Percentiles rank a stretch among this genome's conserved stretches.
These are phyloP conservation scores for Nylanderia fulva DNA, from an alignment of 1,140 invertebrate species.

Conservation along the genomic window DNA sequence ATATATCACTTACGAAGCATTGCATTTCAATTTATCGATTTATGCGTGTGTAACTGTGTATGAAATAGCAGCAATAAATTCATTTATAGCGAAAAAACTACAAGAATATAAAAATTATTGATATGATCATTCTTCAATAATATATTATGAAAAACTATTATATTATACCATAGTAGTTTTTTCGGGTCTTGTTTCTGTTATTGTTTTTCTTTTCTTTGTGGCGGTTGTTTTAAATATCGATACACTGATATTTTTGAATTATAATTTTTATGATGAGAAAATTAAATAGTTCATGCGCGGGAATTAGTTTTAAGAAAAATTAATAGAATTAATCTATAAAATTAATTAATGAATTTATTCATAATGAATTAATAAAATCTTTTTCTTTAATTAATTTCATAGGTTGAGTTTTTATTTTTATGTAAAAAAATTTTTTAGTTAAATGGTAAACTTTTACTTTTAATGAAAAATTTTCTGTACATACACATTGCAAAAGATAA, in stretches of 20 bases:
- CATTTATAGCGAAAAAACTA: neutral
- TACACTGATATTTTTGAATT: neutral
- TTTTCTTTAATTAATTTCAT: neutral
- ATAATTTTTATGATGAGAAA: neutral
- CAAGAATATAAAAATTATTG: too few species aligned
- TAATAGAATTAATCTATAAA: too few species aligned
- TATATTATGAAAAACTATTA: too few species aligned
- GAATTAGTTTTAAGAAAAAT: neutral
- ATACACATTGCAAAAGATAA: neutral
- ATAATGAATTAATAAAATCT: neutral
- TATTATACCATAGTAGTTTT: too few species aligned
- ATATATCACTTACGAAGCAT: neutral
- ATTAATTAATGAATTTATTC: too few species aligned
- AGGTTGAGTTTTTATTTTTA: neutral
- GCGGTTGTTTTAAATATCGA: neutral
- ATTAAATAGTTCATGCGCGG: neutral
- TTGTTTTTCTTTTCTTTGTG: neutral
- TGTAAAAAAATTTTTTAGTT: neutral
- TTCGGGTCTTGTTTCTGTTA: too few species aligned
- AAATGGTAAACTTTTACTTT: neutral
- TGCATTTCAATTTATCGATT: neutral
- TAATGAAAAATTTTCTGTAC: neutral
- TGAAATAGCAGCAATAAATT: neutral
- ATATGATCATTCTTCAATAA: too few species aligned
- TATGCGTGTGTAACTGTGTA: neutral